Percentiles rank a stretch among this genome's conserved stretches.
These are phyloP conservation scores for Isurus oxyrinchus DNA, from an alignment of 2,113 vertebrate genomes.

Conservation along the genomic window DNA sequence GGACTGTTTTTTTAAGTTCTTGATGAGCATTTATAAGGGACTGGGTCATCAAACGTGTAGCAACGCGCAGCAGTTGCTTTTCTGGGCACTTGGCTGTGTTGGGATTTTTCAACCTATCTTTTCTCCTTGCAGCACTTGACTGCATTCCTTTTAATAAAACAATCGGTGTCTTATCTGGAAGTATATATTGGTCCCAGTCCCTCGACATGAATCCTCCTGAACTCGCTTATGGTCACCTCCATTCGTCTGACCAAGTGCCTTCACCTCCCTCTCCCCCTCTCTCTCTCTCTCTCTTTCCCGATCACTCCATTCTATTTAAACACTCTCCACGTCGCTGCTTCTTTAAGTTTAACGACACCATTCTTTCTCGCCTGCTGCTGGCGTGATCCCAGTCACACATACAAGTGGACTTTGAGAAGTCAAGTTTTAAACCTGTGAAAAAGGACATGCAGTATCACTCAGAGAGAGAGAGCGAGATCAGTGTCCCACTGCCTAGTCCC, in stretches of 20 bases:
- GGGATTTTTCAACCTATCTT: not conserved
- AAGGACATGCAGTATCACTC: not conserved
- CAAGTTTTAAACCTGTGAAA: not conserved
- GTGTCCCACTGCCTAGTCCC: not conserved
- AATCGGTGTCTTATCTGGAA: not conserved
- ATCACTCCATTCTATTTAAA: not conserved
- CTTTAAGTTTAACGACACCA: not conserved
- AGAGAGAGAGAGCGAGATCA: not conserved
- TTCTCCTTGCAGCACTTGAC: not conserved
- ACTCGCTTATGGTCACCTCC: not conserved
- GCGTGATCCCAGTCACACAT: not conserved
- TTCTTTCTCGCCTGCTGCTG: not conserved
- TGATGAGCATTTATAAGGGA: not conserved
- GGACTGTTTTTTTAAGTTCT: not conserved
- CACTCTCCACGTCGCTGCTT: not conserved
- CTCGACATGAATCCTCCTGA: not conserved
- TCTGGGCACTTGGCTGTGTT: not conserved
- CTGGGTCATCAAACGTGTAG: not conserved
- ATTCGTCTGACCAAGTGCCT: not conserved
- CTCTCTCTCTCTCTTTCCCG: not conserved
- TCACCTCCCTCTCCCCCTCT: not conserved
- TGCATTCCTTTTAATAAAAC: not conserved
- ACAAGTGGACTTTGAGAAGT: not conserved
- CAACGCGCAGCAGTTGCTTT: not conserved
- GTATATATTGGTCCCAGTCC: not conserved